phyloP scores from a whole-genome alignment of 2,888 invertebrate species.

The Aproaerema taeniolella region DNA sequence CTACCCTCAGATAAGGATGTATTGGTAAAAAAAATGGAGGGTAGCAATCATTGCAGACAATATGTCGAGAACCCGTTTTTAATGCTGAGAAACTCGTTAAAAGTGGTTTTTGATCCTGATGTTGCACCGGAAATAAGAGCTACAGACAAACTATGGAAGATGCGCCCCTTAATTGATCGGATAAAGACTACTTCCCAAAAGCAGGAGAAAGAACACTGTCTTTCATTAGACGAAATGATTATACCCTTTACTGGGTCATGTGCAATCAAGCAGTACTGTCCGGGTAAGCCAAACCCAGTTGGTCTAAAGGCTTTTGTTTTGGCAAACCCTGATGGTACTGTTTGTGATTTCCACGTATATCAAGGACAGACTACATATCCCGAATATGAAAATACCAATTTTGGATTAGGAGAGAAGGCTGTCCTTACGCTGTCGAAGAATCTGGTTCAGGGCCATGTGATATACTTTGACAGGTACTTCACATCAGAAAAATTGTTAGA shows the following conservation, averaged over 20 bases:
- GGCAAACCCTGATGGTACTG: no score
- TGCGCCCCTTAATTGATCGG: conserved; percentile 13
- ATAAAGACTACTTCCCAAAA: conserved; percentile 12
- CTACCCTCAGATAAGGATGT: conserved; percentile 4
- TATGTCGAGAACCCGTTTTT: not conserved
- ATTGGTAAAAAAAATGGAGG: conserved; percentile 10
- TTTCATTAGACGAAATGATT: conserved; percentile 20
- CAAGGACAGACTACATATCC: conserved; percentile 14
- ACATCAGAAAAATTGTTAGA: conserved; percentile 5
- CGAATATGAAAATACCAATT: conserved; percentile 5
- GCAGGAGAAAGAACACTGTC: conserved; percentile 8
- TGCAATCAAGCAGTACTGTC: conserved; percentile 18
- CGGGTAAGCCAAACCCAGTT: conserved; percentile 19
- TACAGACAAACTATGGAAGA: conserved; percentile 19
- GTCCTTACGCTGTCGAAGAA: conserved; percentile 11
- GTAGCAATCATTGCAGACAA: conserved; percentile 6
- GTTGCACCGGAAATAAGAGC: conserved; percentile 7
- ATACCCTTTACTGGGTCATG: conserved; percentile 20
- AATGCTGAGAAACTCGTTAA: conserved; percentile 12
- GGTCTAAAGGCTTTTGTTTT: conserved; percentile 20
- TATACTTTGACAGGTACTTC: conserved; percentile 18
- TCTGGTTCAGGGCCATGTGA: conserved; percentile 7
- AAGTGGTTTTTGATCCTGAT: conserved; percentile 19
- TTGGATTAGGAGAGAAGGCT: no score
- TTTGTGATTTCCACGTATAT: no score